Base-by-base conservation (phyloP, 2,797 vertebrate genomes). In the Choloepus didactylus region DNA sequence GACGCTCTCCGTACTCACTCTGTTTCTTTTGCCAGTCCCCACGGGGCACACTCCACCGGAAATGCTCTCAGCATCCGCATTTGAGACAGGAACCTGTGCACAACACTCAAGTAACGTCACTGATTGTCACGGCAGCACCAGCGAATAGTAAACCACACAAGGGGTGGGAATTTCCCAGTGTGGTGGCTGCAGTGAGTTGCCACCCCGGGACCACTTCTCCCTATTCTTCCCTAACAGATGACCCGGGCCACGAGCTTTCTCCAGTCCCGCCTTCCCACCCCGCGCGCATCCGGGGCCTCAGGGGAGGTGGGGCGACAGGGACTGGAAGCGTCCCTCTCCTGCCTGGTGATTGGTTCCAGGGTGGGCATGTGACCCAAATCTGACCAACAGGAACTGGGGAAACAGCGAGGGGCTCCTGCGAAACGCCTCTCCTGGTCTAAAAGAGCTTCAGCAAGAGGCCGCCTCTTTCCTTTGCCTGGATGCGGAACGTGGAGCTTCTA, bases 371-470 rank as follows among this genome's bases (percentile, higher is more conserved):
- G 41, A n/a, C 9, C 27, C 4, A 3, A n/a, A 6, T 41, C 64
- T 31, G 23, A 35, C 56, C 46, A 66, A 44, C 18, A n/a, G 51
- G 38, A 31, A 59, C 12, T 79, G 27, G 41, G 87, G 14, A 77
- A 4, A 38, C 72, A 14, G 35, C 15, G 35, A 69, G 9, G 23
- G 8, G 44, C 6, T 29, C 41, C 81, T 16, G 25, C 67, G 27
- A 35, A 60, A n/a, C 31, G 60, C 21, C 44, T 62, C 29, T 0
- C 82, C 21, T 5, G 46, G 23, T 19, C 79, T 76, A 7, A 21
- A 49, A 18, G 18, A 29, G 12, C 15, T 31, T 3, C n/a, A 0
- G 59, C 27, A 35, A n/a, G n/a, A 66, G 38, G 14, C 0, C 0
- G 9, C 23, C 21, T 27, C 66, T 49, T 54, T 54, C 35, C 51